These are phyloP conservation scores for Rhynchotus rufescens DNA, from an alignment of 2,797 vertebrate genomes.

Conservation along the genomic window DNA sequence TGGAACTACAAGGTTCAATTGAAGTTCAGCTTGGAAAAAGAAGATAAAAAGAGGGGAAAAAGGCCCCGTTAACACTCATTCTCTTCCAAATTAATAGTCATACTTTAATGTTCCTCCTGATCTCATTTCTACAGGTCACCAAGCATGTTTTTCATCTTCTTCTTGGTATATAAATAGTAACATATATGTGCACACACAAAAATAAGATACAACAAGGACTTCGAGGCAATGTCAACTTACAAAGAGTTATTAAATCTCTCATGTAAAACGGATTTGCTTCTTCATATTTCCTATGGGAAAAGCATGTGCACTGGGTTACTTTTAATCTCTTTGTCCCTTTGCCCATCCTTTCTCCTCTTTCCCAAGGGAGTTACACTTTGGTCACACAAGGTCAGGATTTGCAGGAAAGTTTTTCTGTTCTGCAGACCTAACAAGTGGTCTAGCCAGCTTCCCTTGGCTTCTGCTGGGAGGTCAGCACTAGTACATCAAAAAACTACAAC, in stretches of 20 bases:
- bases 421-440: background rate
- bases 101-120: background rate
- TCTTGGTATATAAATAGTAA: too few species aligned
- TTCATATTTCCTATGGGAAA: background rate
- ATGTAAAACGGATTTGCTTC: rapidly evolving
- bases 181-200: too few species aligned
- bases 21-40: background rate
- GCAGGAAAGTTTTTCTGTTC: background rate
- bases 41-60: too few species aligned
- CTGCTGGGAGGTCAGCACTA: background rate
- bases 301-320: rapidly evolving
- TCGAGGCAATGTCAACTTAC: rapidly evolving
- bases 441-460: background rate
- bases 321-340: background rate
- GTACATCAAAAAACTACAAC: background rate
- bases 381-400: background rate
- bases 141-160: background rate
- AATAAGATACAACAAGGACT: background rate
- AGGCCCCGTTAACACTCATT: background rate
- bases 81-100: background rate
- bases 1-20: background rate
- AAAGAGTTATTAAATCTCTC: background rate
- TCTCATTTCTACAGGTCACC: background rate
- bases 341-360: background rate
- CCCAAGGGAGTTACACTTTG: background rate